These are phyloP conservation scores for Amphipyra tragopoginis DNA, from an alignment of 2,888 invertebrate species.

Conservation along the genomic window DNA sequence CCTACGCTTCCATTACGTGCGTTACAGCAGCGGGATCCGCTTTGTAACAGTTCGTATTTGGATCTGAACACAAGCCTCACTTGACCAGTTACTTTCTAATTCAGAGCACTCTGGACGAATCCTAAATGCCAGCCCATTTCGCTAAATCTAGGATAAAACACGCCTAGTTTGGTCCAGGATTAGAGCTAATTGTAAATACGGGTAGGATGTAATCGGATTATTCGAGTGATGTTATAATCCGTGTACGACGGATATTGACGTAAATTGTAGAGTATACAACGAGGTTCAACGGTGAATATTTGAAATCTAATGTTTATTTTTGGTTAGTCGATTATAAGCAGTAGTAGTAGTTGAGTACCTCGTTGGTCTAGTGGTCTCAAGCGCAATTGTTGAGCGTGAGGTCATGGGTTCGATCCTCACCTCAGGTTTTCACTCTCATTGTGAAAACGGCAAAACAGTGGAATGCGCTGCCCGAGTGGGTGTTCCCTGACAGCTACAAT, in stretches of 20 bases:
- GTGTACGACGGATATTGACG: conserved; percentile 10
- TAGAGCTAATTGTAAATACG: conserved; percentile 43
- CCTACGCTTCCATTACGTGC: conserved; percentile 55
- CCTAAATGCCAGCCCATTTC: conserved; percentile 49
- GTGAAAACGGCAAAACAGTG: too few relatives aligned
- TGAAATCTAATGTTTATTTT: neutral
- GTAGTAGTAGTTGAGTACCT: too few relatives aligned
- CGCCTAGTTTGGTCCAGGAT: conserved; percentile 33
- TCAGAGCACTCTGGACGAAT: conserved; percentile 63
- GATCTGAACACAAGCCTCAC: conserved; percentile 60
- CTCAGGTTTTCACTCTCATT: too few relatives aligned
- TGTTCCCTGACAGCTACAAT: too few relatives aligned
- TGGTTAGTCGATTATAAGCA: too few relatives aligned
- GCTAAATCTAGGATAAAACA: conserved; percentile 50
- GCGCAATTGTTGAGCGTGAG: too few relatives aligned
- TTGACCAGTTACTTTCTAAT: conserved; percentile 73
- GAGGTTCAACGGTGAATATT: neutral
- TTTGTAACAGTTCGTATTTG: conserved; percentile 64
- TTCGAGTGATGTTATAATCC: conserved; percentile 21
- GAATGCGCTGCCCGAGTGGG: too few relatives aligned
- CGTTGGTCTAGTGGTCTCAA: too few relatives aligned
- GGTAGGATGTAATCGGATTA: conserved; percentile 27
- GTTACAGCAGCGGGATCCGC: conserved; percentile 63
- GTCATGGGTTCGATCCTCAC: too few relatives aligned
- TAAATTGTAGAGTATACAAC: neutral